Evolutionary conservation across 2,888 invertebrate genomes (phyloP), one percentile per base, ranked within the genome.

Genomic region (Metopia argyrocephala): DNA sequence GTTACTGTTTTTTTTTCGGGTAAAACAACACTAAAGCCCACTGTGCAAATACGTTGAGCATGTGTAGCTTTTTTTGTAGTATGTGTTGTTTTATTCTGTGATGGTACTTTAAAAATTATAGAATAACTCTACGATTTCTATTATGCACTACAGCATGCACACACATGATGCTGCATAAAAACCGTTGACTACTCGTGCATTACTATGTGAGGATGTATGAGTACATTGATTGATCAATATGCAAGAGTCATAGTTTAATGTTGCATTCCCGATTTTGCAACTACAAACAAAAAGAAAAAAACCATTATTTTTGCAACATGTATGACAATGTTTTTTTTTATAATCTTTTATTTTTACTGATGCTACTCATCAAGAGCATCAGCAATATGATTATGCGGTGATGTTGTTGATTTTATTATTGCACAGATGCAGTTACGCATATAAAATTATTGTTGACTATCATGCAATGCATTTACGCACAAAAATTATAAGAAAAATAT

Each of bases 211-310:
- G 15, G 9, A 38, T 15, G 38, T 48, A 84, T 75, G 82, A 85
- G 86, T 87, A 75, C 59, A 82, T 70, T 84, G 83, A 87, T 88
- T 87, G 88, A 88, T 88, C 87, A 88, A 86, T 88, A 88, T 87
- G 86, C 87, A 87, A 87, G 86, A 79, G 80, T 82, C 82, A 84
- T 84, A 81, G 83, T 83, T 81, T 83, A 85, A 85, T 85, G 85
- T 73, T 75, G 78, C 79, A 79, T 79, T 76, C 79, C 62, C 68
- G 15, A 38, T 6, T 31, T 62, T 69, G 61, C 61, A 46, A 66
- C 25, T 45, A 86, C 83, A 83, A 78, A 84, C 85, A 87, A 84
- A 84, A 85, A 56, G 57, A 61, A 23, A 65, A 48, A 28, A 59
- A 76, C 61, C 85, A 85, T 78, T 80, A 76, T 56, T 71, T 79